These are phyloP conservation scores for Lophura swinhoii DNA, from an alignment of 2,797 vertebrate genomes.

Conservation along the genomic window DNA sequence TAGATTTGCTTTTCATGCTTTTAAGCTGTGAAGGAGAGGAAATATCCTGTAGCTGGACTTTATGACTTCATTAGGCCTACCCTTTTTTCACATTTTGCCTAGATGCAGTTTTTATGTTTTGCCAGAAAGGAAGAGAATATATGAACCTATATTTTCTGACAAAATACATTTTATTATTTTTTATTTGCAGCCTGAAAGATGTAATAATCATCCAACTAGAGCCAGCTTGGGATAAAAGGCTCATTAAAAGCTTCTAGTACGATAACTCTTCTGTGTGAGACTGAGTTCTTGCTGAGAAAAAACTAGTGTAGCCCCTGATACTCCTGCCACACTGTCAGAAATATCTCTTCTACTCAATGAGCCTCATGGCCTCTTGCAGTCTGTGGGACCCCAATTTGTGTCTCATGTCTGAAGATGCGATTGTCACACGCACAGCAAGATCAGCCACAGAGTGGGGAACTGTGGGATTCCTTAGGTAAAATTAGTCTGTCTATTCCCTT, in stretches of 20 bases:
- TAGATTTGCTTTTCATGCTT: neutral
- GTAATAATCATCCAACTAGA: neutral
- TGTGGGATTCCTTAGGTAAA: constrained; percentile 7
- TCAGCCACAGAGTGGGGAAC: neutral
- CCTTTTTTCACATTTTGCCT: neutral
- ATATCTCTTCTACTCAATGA: neutral
- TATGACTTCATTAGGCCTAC: neutral
- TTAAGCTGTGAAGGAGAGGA: neutral
- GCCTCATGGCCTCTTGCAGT: neutral
- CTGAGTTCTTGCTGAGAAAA: constrained; percentile 16
- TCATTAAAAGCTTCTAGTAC: constrained; percentile 44
- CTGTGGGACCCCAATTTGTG: neutral
- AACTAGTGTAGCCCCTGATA: neutral
- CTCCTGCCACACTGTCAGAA: neutral
- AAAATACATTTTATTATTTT: neutral
- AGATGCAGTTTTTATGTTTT: neutral
- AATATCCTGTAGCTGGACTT: neutral
- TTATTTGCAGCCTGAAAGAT: neutral
- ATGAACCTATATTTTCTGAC: neutral
- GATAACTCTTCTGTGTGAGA: neutral
- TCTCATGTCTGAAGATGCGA: neutral
- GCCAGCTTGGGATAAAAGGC: neutral
- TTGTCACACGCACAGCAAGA: constrained; percentile 5
- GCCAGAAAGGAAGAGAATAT: neutral
- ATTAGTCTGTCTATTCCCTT: neutral